Evolutionary conservation across 2,888 invertebrate genomes (phyloP).

Genomic region (Drosophila cognata): DNA sequence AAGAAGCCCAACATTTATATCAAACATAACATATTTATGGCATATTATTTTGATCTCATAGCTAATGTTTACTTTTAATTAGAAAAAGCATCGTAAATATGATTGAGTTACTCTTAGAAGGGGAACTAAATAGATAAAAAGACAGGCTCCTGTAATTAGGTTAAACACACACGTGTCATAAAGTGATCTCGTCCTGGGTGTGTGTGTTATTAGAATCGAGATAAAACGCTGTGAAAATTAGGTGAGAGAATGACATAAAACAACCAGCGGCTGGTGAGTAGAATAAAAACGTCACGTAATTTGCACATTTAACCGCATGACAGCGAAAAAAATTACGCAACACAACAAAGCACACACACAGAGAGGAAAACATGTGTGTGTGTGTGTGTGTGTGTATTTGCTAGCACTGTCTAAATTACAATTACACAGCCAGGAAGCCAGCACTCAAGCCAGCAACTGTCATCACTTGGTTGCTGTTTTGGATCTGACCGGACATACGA

Average conservation of each 20-base stretch:
- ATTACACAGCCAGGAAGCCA: slow-evolving; percentile 54
- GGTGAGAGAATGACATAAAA: slow-evolving; percentile 74
- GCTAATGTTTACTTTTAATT: not conserved
- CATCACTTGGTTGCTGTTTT: slow-evolving; percentile 46
- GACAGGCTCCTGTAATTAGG: slow-evolving; percentile 63
- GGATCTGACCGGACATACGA: slow-evolving; percentile 58
- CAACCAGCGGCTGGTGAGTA: slow-evolving; percentile 55
- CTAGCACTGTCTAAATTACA: slow-evolving; percentile 67
- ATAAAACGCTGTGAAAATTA: slow-evolving; percentile 66
- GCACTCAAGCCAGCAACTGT: slow-evolving; percentile 57
- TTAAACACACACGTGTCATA: slow-evolving; percentile 68
- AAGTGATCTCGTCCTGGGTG: slow-evolving; percentile 30
- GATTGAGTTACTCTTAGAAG: not conserved
- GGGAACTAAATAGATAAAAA: slow-evolving; percentile 27
- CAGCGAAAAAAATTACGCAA: slow-evolving; percentile 57
- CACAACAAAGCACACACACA: slow-evolving; percentile 28
- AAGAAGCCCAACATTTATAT: not conserved
- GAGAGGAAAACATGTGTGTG: not conserved
- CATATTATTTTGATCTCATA: not conserved
- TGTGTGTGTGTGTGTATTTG: slow-evolving; percentile 8
- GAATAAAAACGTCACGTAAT: slow-evolving; percentile 74
- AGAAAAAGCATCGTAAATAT: not conserved
- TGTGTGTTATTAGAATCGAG: slow-evolving; percentile 39
- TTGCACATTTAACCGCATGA: slow-evolving; percentile 77
- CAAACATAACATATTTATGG: not conserved